Evolutionary conservation across 2,797 vertebrate species (phyloP), one percentile per base, ranked within the genome.

Genomic region (Myripristis jacobus): DNA sequence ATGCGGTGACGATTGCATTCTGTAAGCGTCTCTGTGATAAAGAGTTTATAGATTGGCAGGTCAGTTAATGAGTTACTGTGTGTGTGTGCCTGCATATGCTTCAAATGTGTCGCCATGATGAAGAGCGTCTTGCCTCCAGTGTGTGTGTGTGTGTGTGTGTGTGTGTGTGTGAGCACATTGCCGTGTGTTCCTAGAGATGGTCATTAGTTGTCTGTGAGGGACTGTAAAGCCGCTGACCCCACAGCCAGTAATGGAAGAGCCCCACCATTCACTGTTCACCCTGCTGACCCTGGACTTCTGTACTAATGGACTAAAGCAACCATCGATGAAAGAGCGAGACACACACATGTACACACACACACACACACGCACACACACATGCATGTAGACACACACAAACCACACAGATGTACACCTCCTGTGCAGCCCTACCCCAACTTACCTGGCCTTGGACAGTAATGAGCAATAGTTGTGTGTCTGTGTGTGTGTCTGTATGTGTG

Each of bases 21-120:
- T 66, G 66, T 81, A 85, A 53, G 67, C 82, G 82, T 90, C 82
- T 76, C 70, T 36, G 57, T 90, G 88, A 92, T 89, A 80, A 84
- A 89, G 83, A 79, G 78, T 68, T 79, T 82, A 85, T 80, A 70
- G 84, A 85, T 86, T 77, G 57, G 66, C 51, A 55, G 69, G 77
- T 47, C 13, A 15, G 68, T 78, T 88, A 88, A 90, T 89, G 84
- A 88, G 83, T 86, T 73, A 70, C 51, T 62, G 44, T 29, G 43
- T 59, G 64, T 70, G 44, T 80, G 70, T 10, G 60, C 41, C 69
- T 79, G 65, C 75, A 75, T 87, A 71, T 84, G 77, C 60, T 85
- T 70, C 70, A 0, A 38, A 85, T 59, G 44, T 86, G 83, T 86
- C 83, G 31, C 25, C 12, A 31, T 89, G 84, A 89, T 91, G 59